These are phyloP conservation scores for Ptychobarbus kaznakovi DNA, from an alignment of 2,797 vertebrate species.

Conservation along the genomic window DNA sequence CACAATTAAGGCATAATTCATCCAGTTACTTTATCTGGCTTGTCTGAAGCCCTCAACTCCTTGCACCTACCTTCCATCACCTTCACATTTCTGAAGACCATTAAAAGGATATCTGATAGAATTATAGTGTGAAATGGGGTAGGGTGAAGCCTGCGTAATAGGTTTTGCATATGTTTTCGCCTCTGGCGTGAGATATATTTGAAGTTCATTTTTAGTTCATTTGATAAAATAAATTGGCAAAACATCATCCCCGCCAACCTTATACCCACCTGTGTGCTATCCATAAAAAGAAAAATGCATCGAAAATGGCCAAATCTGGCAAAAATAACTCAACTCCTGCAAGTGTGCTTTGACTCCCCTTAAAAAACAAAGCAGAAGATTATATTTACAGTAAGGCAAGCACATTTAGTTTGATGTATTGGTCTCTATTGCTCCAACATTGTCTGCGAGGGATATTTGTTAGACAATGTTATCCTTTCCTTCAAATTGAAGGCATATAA, in stretches of 20 bases:
- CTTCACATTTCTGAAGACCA: constrained; percentile 54
- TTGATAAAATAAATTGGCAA: constrained; percentile 64
- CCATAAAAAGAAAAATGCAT: constrained; percentile 22
- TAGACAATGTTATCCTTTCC: constrained; percentile 56
- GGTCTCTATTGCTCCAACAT: constrained; percentile 45
- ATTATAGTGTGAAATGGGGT: constrained; percentile 66
- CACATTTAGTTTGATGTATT: constrained; percentile 50
- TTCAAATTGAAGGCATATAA: constrained; percentile 59
- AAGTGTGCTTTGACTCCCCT: not conserved
- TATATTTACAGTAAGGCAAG: constrained; percentile 50
- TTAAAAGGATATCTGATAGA: constrained; percentile 63
- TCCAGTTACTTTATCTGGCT: constrained; percentile 55
- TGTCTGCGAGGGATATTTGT: constrained; percentile 53
- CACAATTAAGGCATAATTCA: constrained; percentile 53
- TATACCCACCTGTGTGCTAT: constrained; percentile 49
- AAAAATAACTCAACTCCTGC: constrained; percentile 16
- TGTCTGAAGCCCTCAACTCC: constrained; percentile 53
- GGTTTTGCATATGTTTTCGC: constrained; percentile 60
- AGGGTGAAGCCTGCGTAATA: constrained; percentile 55
- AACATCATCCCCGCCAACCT: constrained; percentile 50
- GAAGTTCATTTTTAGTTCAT: constrained; percentile 63
- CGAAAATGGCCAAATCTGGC: not conserved
- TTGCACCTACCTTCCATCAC: constrained; percentile 50
- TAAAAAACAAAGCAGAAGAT: constrained; percentile 32
- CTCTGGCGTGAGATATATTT: constrained; percentile 55